Evolutionary conservation across 1,140 invertebrate genomes (phyloP).

Genomic region (Stratiolaelaps scimitus): DNA sequence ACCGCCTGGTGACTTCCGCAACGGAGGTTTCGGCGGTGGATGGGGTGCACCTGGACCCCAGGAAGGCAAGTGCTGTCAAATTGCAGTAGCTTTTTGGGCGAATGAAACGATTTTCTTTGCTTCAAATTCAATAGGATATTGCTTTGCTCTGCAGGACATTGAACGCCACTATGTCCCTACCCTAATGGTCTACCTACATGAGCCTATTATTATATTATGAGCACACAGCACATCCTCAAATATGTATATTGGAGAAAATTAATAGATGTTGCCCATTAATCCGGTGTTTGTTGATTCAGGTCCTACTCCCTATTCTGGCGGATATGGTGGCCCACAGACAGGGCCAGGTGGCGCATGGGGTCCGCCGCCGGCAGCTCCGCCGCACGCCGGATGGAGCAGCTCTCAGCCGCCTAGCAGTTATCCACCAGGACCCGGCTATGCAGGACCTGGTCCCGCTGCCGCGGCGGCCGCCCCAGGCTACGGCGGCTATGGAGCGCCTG

Average conservation of each 20-base stretch:
- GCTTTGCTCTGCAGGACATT: no score
- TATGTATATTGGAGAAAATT: no score
- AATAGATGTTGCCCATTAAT: no score
- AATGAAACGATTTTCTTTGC: no score
- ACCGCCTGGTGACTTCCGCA: slow-evolving; percentile 20
- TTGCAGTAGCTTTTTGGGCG: no score
- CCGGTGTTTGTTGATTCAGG: slow-evolving; percentile 4
- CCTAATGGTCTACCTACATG: no score
- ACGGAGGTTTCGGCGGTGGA: slow-evolving; percentile 19
- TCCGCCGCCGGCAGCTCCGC: background rate
- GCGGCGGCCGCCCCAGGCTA: background rate
- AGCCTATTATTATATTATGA: no score
- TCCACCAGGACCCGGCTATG: slow-evolving; percentile 1
- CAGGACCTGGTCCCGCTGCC: slow-evolving; percentile 14
- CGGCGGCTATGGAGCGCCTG: slow-evolving; percentile 3
- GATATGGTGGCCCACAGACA: slow-evolving; percentile 15
- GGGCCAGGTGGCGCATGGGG: slow-evolving; percentile 8
- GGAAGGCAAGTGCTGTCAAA: background rate
- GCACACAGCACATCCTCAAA: no score
- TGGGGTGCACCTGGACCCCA: slow-evolving; percentile 15
- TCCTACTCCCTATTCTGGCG: slow-evolving; percentile 1
- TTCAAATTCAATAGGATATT: no score
- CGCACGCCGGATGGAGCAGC: slow-evolving; percentile 14
- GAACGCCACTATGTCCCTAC: no score
- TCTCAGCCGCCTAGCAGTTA: slow-evolving; percentile 17